A percentile compares a stretch with the other conserved stretches of the same genome.
Evolutionary conservation across 2,888 invertebrate species (phyloP).

Genomic region (Limulus polyphemus): DNA sequence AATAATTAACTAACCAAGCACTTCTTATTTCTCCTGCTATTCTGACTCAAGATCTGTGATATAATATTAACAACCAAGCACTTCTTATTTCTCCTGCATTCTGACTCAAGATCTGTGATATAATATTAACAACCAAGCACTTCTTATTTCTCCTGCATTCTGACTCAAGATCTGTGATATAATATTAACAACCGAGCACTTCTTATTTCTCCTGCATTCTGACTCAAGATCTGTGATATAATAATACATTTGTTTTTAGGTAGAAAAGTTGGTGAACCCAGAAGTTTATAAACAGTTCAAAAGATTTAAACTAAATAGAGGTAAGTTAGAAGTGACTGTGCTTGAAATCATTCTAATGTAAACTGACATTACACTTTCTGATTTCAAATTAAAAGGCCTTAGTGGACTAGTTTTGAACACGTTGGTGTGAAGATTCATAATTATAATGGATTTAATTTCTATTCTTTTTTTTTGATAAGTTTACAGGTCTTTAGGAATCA

Average conservation of each 20-base stretch:
- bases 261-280: conserved; percentile 25
- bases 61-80: neutral
- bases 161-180: too few relatives aligned
- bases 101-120: neutral
- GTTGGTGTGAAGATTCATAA: too few relatives aligned
- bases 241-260: conserved; percentile 7
- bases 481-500: too few relatives aligned
- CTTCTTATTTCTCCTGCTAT: neutral
- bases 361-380: too few relatives aligned
- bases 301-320: conserved; percentile 26
- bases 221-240: too few relatives aligned
- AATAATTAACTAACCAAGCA: neutral
- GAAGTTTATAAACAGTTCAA: conserved; percentile 27
- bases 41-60: neutral
- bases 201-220: neutral
- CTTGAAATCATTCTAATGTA: neutral
- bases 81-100: neutral
- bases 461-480: too few relatives aligned
- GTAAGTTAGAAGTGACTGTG: conserved; percentile 12
- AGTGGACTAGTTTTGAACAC: too few relatives aligned
- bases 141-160: neutral
- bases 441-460: too few relatives aligned
- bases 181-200: neutral
- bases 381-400: too few relatives aligned
- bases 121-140: neutral